Conservation (phyloP, 2,888 invertebrate genomes). For the Hecatera dysodea region DNA sequence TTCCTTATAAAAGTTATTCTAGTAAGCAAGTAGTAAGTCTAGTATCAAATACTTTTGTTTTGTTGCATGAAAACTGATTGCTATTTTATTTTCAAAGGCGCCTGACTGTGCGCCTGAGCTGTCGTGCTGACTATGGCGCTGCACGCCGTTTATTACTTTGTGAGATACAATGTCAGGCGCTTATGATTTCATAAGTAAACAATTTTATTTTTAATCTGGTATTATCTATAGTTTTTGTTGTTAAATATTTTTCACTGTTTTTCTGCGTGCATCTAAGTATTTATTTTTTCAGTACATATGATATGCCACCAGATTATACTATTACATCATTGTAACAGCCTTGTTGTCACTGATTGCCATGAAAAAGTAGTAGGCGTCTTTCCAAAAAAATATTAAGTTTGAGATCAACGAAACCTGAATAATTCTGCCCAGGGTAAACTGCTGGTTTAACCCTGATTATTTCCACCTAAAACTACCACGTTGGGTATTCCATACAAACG, state of each 20-base stretch:
- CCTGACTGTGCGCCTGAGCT: slow-evolving; percentile 8
- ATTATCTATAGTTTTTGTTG: too few species aligned
- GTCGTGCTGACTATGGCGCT: neutral
- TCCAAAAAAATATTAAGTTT: neutral
- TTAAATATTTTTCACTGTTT: neutral
- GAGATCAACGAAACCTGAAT: too few species aligned
- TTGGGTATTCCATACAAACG: neutral
- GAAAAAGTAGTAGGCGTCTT: neutral
- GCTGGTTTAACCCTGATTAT: too few species aligned
- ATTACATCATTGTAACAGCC: neutral
- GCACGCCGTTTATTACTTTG: neutral
- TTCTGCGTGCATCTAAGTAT: too few species aligned
- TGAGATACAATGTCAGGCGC: slow-evolving; percentile 27
- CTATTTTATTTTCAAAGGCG: slow-evolving; percentile 27
- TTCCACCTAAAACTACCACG: too few species aligned
- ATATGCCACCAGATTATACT: neutral
- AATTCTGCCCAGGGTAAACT: neutral
- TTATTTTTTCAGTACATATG: neutral
- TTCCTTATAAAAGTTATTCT: too few species aligned
- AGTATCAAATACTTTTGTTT: too few species aligned
- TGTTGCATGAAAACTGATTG: slow-evolving; percentile 9
- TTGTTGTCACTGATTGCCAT: neutral
- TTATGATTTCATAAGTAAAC: neutral
- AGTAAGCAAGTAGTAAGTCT: too few species aligned
- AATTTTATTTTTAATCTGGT: neutral